Evolutionary conservation across 2,888 invertebrate genomes (phyloP), one percentile per base, ranked within the genome.

Genomic region (Phyllotreta striolata): DNA sequence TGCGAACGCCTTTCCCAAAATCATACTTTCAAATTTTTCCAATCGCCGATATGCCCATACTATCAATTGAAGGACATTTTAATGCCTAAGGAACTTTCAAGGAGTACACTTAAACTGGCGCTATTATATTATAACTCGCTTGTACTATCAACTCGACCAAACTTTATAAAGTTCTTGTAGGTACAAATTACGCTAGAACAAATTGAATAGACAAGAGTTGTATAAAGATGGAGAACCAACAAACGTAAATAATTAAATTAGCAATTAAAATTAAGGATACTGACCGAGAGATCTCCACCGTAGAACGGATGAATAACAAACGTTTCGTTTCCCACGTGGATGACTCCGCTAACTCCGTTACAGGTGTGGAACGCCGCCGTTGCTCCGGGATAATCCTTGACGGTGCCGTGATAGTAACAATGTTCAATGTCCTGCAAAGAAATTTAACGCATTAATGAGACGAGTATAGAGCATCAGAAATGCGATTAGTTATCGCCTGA

Each of bases 401-500:
- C 96, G 2, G 93, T 93, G 66, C 98, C 98, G 83, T 98, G 98
- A 83, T 98, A 98, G 86, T 97, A 98, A 83, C 98, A 98, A 84
- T 98, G 97, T 83, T 98, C 97, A 83, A 96, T 94, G 85, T 95
- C 95, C 94, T 95, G 86, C 0, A 81, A 72, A 47, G 46, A 66
- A 71, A 70, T 64, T 24, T 4, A 24, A 24, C 24, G 24, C 24
- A 24, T 3, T 24, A 24, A 24, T 24, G 24, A 24, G 7, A 39
- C 8, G 34, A 37, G 35, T n/a, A 14, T 37, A 13, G 34, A 24
- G 24, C 4, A 24, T 24, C 24, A 24, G 24, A 24, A 24, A 4
- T 4, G 24, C 24, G 24, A 24, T 24, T 24, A 24, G 24, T 24
- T 24, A 24, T 24, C 24, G 2, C 4, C 24, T 24, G 40, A 12